Evolutionary conservation across 1,140 invertebrate genomes (phyloP).

Genomic region (Saccostrea cuccullata): DNA sequence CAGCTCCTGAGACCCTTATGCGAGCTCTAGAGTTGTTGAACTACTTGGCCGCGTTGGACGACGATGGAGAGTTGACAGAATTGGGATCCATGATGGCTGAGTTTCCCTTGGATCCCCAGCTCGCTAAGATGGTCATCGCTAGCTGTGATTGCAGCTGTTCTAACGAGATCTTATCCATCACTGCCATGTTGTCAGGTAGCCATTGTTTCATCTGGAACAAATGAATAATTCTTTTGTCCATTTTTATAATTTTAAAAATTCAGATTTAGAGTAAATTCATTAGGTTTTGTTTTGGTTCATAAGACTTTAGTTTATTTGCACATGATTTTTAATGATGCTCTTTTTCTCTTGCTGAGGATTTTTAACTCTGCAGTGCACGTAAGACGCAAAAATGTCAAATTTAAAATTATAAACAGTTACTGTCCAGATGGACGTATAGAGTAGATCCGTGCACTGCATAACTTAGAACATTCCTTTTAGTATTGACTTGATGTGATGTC

Average conservation of each 20-base stretch:
- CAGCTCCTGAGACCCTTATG: constrained; percentile 99
- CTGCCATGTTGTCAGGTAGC: constrained; percentile 98
- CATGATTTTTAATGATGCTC: not conserved
- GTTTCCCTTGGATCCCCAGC: constrained; percentile 98
- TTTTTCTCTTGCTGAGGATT: constrained; percentile 6
- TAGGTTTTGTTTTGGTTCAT: no score
- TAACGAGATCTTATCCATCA: constrained; percentile 99
- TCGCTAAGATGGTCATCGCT: constrained; percentile 99
- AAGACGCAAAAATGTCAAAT: not conserved
- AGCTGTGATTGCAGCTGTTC: constrained; percentile 98
- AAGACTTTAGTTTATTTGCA: not conserved
- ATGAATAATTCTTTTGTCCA: not conserved
- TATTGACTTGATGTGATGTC: constrained; percentile 68
- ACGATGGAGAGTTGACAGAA: constrained; percentile 84
- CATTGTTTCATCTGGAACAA: not conserved
- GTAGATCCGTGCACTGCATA: constrained; percentile 59
- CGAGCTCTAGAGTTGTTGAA: constrained; percentile 97
- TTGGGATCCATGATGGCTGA: constrained; percentile 96
- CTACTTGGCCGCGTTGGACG: constrained; percentile 97
- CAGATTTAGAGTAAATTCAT: not conserved
- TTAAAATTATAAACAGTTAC: not conserved
- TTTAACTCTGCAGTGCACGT: constrained; percentile 26
- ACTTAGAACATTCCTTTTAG: constrained; percentile 74
- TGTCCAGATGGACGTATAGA: not conserved
- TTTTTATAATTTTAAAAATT: not conserved